Percentiles rank a stretch among this genome's conserved stretches.
phyloP scores from a whole-genome alignment of 1,140 invertebrate species.

The Oscheius sp. region DNA sequence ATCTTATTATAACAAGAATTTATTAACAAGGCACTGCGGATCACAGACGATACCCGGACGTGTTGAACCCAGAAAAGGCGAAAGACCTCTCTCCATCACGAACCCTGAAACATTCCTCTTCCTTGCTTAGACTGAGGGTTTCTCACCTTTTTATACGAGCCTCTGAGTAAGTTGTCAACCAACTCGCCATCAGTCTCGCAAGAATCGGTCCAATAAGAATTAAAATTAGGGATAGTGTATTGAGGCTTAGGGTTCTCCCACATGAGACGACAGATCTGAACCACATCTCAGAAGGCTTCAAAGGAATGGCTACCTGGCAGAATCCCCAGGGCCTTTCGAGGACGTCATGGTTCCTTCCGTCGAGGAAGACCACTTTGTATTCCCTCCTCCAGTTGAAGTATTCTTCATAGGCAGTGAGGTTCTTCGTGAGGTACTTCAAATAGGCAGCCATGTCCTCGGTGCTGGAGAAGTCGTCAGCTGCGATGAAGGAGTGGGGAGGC shows the following conservation, averaged over 20 bases:
- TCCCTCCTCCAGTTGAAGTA: slow-evolving; percentile 54
- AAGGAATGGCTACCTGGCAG: slow-evolving; percentile 44
- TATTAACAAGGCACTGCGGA: too few relatives aligned
- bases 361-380: slow-evolving; percentile 49
- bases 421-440: slow-evolving; percentile 48
- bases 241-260: slow-evolving; percentile 17
- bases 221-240: slow-evolving; percentile 24
- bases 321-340: slow-evolving; percentile 56
- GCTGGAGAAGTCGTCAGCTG: slow-evolving; percentile 52
- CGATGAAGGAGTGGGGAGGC: slow-evolving; percentile 57
- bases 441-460: slow-evolving; percentile 43
- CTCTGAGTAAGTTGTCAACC: neutral
- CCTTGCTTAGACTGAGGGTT: too few relatives aligned
- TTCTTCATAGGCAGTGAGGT: slow-evolving; percentile 48
- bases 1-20: too few relatives aligned
- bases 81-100: too few relatives aligned
- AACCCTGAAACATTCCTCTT: too few relatives aligned
- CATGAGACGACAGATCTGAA: slow-evolving; percentile 42
- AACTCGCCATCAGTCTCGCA: slow-evolving; percentile 36
- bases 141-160: too few relatives aligned
- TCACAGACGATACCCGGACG: too few relatives aligned
- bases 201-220: slow-evolving; percentile 17
- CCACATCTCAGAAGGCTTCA: neutral
- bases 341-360: slow-evolving; percentile 47
- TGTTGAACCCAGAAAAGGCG: too few relatives aligned